A percentile compares a stretch with the other conserved stretches of the same genome.
Conservation (phyloP, 2,888 invertebrate genomes). For the Lithodes maja region DNA sequence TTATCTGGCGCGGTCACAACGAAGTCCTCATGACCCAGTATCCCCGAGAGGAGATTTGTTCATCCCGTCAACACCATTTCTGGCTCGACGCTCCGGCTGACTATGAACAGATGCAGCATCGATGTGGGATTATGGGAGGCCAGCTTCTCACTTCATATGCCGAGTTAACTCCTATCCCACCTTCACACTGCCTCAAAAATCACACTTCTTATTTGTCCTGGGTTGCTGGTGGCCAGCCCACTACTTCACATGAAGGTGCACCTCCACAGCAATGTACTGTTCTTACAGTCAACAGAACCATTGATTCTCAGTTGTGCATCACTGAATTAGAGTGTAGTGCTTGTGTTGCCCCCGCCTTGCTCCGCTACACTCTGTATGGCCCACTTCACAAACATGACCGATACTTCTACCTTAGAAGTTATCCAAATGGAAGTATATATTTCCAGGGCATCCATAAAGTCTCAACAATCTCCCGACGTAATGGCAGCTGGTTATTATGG, state of each 20-base stretch:
- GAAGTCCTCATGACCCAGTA: background rate
- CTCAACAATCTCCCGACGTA: background rate
- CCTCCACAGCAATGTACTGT: background rate
- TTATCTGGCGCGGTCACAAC: background rate
- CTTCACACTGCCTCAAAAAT: background rate
- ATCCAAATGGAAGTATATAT: background rate
- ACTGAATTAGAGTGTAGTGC: background rate
- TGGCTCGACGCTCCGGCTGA: background rate
- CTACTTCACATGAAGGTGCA: background rate
- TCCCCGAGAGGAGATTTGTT: background rate
- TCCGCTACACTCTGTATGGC: conserved; percentile 5
- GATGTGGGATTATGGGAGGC: background rate
- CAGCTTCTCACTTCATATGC: background rate
- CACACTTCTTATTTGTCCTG: background rate
- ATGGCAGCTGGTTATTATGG: background rate
- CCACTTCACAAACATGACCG: background rate
- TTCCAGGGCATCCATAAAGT: background rate
- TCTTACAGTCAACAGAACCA: background rate
- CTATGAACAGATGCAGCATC: background rate
- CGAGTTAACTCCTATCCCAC: background rate
- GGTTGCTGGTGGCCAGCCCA: background rate
- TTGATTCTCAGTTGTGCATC: background rate
- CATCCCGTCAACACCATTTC: background rate
- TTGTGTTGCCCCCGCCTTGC: background rate
- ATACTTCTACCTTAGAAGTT: conserved; percentile 1